phyloP scores from a whole-genome alignment of 2,797 vertebrate genomes.

The Gobio occitaniae region DNA sequence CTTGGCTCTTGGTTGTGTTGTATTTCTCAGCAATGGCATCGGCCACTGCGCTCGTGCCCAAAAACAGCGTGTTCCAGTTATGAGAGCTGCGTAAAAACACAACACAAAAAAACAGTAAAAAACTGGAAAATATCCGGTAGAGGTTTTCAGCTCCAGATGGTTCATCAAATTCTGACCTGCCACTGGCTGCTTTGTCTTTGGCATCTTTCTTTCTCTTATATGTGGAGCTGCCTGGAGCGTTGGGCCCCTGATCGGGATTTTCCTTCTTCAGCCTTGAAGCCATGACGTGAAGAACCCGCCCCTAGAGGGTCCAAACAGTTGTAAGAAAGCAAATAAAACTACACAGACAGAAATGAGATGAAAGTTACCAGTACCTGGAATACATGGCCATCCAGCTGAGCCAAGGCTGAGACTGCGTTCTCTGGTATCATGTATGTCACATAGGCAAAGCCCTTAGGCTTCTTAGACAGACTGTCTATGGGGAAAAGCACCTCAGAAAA shows the following conservation, averaged over 20 bases:
- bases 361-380: constrained; percentile 85
- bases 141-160: neutral
- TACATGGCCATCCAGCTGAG: constrained; percentile 89
- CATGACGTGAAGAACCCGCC: constrained; percentile 91
- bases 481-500: constrained; percentile 91
- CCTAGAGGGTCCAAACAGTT: constrained; percentile 72
- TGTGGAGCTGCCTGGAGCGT: constrained; percentile 77
- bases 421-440: constrained; percentile 94
- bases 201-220: constrained; percentile 91
- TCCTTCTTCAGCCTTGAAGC: constrained; percentile 92
- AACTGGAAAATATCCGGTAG: neutral
- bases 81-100: constrained; percentile 82
- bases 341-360: neutral
- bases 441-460: constrained; percentile 95
- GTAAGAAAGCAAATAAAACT: constrained; percentile 21
- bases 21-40: constrained; percentile 95
- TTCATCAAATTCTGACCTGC: constrained; percentile 78
- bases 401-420: constrained; percentile 88
- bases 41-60: constrained; percentile 92
- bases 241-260: constrained; percentile 72
- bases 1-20: constrained; percentile 93
- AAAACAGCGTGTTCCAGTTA: constrained; percentile 95
- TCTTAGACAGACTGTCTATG: constrained; percentile 91
- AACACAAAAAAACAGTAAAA: neutral
- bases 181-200: constrained; percentile 90